Evolutionary conservation across 2,113 vertebrate species (phyloP), one percentile per base, ranked within the genome.

Genomic region (Leucoraja erinaceus): DNA sequence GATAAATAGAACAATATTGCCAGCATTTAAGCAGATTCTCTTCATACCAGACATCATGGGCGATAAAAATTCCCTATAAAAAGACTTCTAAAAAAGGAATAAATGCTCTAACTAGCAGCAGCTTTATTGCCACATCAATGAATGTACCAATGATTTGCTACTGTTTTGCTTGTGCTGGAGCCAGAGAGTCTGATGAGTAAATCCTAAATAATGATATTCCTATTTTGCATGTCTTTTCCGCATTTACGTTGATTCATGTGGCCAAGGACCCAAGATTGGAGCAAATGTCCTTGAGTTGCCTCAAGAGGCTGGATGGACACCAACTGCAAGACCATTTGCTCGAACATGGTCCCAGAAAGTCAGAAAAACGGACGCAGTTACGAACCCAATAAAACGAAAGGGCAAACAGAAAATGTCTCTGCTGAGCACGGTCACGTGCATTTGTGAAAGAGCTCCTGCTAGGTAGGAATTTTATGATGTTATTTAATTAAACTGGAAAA

Each of bases 11-110:
- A 91, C 90, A 91, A 91, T 91, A 91, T 91, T 22, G 90, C 90
- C 38, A 54, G 90, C 90, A 10, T 91, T 74, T 72, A 91, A 91
- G 90, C 38, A 91, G 90, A 91, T 91, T 91, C 90, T 74, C 90
- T 68, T 91, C 90, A 91, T 91, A 74, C 90, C 90, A 91, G 90
- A 91, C 90, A 91, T 91, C 90, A 91, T 91, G 90, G 90, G 90
- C 18, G 66, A 91, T 91, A 72, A 91, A 90, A 72, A 91, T 91
- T 91, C 90, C 70, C 90, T 72, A 91, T 91, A 91, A 91, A 91
- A 91, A 91, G 90, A 91, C 90, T 91, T 91, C 90, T 91, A 91
- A 91, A 91, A 91, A 91, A 91, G 90, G 90, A 91, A 91, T 91
- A 91, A 91, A 91, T 91, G 66, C 28, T 91, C 33, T 72, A 91